These are phyloP conservation scores for Epicauta chinensis DNA, from an alignment of 1,140 invertebrate genomes.

Conservation along the genomic window DNA sequence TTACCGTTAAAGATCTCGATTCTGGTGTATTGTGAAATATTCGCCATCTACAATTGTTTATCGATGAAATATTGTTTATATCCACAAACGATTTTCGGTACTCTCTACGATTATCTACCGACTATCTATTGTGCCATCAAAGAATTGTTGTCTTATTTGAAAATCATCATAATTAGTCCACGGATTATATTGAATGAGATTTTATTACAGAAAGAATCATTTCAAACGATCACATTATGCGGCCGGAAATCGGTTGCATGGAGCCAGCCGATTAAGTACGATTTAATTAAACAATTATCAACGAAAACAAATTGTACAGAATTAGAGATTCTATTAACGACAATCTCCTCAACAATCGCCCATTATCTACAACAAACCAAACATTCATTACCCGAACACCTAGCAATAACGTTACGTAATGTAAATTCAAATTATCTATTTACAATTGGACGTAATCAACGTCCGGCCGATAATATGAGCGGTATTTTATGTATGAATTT, in stretches of 20 bases:
- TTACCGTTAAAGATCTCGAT: slow-evolving; percentile 41
- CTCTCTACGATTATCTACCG: slow-evolving; percentile 51
- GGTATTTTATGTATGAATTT: slow-evolving; percentile 46
- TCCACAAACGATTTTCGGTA: slow-evolving; percentile 41
- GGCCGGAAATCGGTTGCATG: slow-evolving; percentile 73
- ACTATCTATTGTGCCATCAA: slow-evolving; percentile 48
- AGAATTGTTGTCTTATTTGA: slow-evolving; percentile 51
- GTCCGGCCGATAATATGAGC: slow-evolving; percentile 31
- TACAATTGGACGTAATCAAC: slow-evolving; percentile 31
- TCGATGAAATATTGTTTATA: slow-evolving; percentile 42
- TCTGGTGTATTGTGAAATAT: slow-evolving; percentile 42
- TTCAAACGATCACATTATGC: slow-evolving; percentile 64
- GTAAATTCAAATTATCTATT: slow-evolving; percentile 41
- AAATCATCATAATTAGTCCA: slow-evolving; percentile 51
- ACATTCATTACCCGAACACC: slow-evolving; percentile 41
- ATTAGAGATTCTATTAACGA: slow-evolving; percentile 60
- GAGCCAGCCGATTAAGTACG: slow-evolving; percentile 58
- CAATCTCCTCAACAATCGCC: slow-evolving; percentile 54
- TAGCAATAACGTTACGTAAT: slow-evolving; percentile 45
- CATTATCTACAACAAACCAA: slow-evolving; percentile 55
- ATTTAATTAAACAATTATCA: slow-evolving; percentile 45
- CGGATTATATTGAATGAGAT: slow-evolving; percentile 55
- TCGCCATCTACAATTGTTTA: slow-evolving; percentile 40
- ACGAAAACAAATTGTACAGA: slow-evolving; percentile 48
- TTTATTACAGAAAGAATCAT: slow-evolving; percentile 46